Percentiles rank a stretch among this genome's conserved stretches.
Evolutionary conservation across 2,888 invertebrate species (phyloP).

Genomic region (Baccha elongata): DNA sequence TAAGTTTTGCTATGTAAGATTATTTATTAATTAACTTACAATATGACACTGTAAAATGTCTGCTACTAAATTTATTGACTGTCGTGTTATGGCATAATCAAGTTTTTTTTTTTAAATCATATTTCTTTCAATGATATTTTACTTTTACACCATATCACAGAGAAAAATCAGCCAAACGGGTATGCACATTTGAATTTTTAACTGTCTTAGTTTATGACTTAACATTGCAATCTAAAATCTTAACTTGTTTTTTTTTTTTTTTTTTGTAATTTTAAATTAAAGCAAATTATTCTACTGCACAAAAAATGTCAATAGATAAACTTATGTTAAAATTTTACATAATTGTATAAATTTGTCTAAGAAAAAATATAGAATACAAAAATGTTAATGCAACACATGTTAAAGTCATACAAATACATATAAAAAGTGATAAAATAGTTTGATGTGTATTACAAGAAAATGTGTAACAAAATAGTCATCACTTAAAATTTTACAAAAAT

Average conservation of each 20-base stretch:
- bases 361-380: conserved; percentile 17
- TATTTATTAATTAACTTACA: too few relatives aligned
- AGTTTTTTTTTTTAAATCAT: neutral
- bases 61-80: neutral
- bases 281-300: conserved; percentile 19
- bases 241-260: neutral
- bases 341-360: neutral
- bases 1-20: too few relatives aligned
- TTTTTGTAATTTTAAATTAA: neutral
- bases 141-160: neutral
- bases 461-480: conserved; percentile 25
- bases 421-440: conserved; percentile 36
- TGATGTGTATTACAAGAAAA: conserved; percentile 37
- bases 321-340: neutral
- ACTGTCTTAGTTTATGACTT: too few relatives aligned
- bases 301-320: conserved; percentile 5
- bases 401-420: neutral
- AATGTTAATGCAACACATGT: neutral
- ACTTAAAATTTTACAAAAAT: conserved; percentile 36
- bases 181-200: neutral
- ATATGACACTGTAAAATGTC: too few relatives aligned
- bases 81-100: neutral
- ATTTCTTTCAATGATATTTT: neutral
- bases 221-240: too few relatives aligned
- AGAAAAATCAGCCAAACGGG: neutral